A percentile compares a stretch with the other conserved stretches of the same genome.
phyloP scores from a whole-genome alignment of 2,113 vertebrate species.

The Burhinus oedicnemus region DNA sequence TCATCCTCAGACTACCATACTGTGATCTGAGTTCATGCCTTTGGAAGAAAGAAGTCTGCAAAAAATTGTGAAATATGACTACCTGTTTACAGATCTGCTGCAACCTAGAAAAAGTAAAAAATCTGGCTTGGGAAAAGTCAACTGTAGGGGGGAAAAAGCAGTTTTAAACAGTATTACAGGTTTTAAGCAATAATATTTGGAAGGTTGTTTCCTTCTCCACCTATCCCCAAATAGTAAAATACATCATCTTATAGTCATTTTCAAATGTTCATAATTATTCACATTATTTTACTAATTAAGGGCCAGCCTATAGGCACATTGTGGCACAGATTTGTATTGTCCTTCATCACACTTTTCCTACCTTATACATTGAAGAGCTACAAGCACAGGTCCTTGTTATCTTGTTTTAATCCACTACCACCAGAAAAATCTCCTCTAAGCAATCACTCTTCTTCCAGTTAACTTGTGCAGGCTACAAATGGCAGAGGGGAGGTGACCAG shows the following conservation, averaged over 20 bases:
- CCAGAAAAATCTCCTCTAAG: neutral
- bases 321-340: neutral
- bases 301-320: neutral
- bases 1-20: neutral
- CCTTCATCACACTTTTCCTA: neutral
- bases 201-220: neutral
- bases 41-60: neutral
- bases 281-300: neutral
- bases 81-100: neutral
- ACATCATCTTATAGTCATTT: neutral
- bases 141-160: neutral
- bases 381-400: neutral
- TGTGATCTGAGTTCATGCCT: neutral
- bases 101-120: neutral
- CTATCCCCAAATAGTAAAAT: neutral
- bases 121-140: neutral
- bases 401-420: neutral
- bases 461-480: neutral
- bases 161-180: neutral
- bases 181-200: neutral
- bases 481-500: neutral
- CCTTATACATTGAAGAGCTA: neutral
- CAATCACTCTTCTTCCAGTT: neutral
- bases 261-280: neutral
- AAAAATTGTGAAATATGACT: neutral